These are phyloP conservation scores for Pocillopora grandis DNA, from an alignment of 92 coral and sea anemone genomes.

Conservation along the genomic window DNA sequence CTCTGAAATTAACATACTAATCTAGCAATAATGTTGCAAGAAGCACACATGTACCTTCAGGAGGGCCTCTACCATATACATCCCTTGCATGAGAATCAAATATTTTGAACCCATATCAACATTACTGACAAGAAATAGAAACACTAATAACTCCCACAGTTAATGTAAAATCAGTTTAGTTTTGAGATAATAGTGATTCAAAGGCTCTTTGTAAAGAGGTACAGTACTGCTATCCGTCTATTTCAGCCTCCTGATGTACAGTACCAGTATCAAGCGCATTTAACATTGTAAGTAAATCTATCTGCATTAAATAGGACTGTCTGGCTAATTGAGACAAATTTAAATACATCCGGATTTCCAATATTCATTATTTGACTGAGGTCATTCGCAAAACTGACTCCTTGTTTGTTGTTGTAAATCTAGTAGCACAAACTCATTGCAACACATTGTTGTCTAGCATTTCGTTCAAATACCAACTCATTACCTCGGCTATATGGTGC, in stretches of 20 bases:
- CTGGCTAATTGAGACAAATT: conserved; percentile 54
- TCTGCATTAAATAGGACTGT: conserved; percentile 39
- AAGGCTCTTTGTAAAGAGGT: conserved; percentile 36
- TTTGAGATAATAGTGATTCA: conserved; percentile 36
- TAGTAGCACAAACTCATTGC: conserved; percentile 40
- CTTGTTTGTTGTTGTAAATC: conserved; percentile 32
- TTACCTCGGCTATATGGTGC: conserved; percentile 76
- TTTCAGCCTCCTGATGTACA: conserved; percentile 43
- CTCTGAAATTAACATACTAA: conserved; percentile 38
- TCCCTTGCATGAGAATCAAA: conserved; percentile 59
- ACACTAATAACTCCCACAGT: conserved; percentile 31
- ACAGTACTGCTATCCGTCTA: conserved; percentile 41
- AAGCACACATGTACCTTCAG: conserved; percentile 53
- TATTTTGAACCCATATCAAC: conserved; percentile 25
- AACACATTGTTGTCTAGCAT: conserved; percentile 67
- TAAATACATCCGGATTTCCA: conserved; percentile 57
- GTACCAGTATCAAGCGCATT: conserved; percentile 36
- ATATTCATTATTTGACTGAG: conserved; percentile 43
- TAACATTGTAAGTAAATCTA: conserved; percentile 52
- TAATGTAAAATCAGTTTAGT: conserved; percentile 36
- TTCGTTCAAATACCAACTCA: conserved; percentile 60
- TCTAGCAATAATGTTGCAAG: not conserved
- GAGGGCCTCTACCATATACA: conserved; percentile 42
- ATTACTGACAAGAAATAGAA: conserved; percentile 30
- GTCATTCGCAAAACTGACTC: conserved; percentile 37